Evolutionary conservation across 2,888 invertebrate species (phyloP), one percentile per base, ranked within the genome.

Genomic region (Catocala sponsa): DNA sequence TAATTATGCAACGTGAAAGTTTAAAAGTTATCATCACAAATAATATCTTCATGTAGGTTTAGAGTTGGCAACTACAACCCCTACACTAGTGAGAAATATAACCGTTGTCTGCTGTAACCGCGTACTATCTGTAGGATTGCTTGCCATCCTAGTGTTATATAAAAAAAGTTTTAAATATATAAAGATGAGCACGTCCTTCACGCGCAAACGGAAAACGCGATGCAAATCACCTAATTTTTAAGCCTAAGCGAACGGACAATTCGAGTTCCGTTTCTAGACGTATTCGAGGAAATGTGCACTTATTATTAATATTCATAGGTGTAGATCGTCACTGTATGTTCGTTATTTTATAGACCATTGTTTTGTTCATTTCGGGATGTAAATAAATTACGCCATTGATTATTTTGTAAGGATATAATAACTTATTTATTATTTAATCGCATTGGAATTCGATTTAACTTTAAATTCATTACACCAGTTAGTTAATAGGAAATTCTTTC

Each of bases 301-400:
- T 56, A 56, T 57, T 62, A 68, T 71, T 68, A 73, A 75, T 74
- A 76, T 78, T 76, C 76, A 77, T 71, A 70, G 76, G 5, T 70
- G 60, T 54, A 63, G 62, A 72, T 73, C 66, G 48, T 65, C 59
- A 59, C 57, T 59, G 55, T 56, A 44, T 63, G 61, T 61, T 62
- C 62, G 76, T 54, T 55, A 62, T 68, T 73, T 78, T 76, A 77
- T 76, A 58, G 71, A 64, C 76, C 35, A 78, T 77, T 78, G 78
- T 76, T 69, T 59, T 12, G 53, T 44, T 25, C 33, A 63, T 59
- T 72, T 72, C 61, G 61, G 61, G 59, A 72, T 58, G 54, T 55
- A 68, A 70, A 65, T 60, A 65, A 73, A 73, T 70, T 50, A 15
- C 44, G 53, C 67, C 25, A 54, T 57, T 65, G 52, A 57, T 57